Percentiles rank a stretch among this genome's conserved stretches.
Conservation (phyloP, 2,888 invertebrate species). For the Cerastis leucographa region DNA sequence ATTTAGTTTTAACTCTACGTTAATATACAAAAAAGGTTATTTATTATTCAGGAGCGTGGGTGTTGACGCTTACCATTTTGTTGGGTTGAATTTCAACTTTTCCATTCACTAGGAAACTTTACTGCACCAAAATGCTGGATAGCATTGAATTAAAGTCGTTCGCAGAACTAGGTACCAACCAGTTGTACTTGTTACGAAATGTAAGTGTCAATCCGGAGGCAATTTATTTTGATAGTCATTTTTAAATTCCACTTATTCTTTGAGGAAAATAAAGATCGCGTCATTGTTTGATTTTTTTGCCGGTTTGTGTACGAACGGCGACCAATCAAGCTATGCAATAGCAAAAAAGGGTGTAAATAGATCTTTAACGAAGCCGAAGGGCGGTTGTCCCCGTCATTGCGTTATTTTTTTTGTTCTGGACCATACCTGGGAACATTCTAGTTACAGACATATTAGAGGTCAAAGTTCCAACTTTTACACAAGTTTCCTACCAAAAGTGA, state of each 20-base stretch:
- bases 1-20: conserved; percentile 3
- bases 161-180: conserved; percentile 11
- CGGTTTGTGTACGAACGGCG: background rate
- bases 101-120: conserved; percentile 13
- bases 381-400: too few relatives aligned
- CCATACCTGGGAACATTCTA: too few relatives aligned
- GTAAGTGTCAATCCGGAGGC: conserved; percentile 15
- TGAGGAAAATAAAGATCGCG: conserved; percentile 26
- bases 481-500: too few relatives aligned
- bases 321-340: too few relatives aligned
- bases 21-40: conserved; percentile 16
- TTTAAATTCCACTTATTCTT: conserved; percentile 22
- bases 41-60: background rate
- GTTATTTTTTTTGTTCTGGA: too few relatives aligned
- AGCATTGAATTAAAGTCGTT: background rate
- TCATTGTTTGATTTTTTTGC: background rate
- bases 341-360: too few relatives aligned
- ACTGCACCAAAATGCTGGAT: conserved; percentile 3
- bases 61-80: background rate
- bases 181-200: conserved; percentile 31
- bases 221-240: conserved; percentile 7
- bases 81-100: conserved; percentile 18
- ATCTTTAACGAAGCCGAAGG: too few relatives aligned
- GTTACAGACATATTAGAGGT: too few relatives aligned
- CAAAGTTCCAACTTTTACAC: too few relatives aligned